A percentile compares a stretch with the other conserved stretches of the same genome.
Evolutionary conservation across 2,888 invertebrate genomes (phyloP).

Genomic region (Acanthopleura granulata): DNA sequence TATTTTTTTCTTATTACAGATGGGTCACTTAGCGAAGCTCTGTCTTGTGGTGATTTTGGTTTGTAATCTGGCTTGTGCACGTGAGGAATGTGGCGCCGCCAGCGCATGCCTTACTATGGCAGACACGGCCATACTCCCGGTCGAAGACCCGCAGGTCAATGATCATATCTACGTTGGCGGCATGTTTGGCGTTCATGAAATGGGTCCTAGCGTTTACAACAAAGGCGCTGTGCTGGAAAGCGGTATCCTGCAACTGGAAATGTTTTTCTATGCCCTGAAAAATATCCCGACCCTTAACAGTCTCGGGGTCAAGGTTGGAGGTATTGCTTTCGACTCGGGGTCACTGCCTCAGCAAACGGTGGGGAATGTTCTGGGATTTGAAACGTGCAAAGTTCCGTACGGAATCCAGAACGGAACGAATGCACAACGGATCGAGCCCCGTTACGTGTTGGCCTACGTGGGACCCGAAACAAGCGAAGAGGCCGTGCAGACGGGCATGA

Average conservation of each 20-base stretch:
- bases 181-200: slow-evolving; percentile 52
- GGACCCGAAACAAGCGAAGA: slow-evolving; percentile 53
- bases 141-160: slow-evolving; percentile 21
- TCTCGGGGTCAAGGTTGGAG: slow-evolving; percentile 46
- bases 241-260: slow-evolving; percentile 65
- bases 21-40: not conserved
- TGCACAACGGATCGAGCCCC: slow-evolving; percentile 34
- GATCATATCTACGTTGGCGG: slow-evolving; percentile 58
- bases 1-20: not conserved
- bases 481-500: slow-evolving; percentile 42
- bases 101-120: not conserved
- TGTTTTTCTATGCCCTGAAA: slow-evolving; percentile 67
- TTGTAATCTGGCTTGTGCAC: not conserved
- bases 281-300: slow-evolving; percentile 11
- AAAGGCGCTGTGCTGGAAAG: slow-evolving; percentile 43
- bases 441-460: slow-evolving; percentile 53
- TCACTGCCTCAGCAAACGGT: slow-evolving; percentile 40
- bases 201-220: slow-evolving; percentile 37
- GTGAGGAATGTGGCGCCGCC: not conserved
- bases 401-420: slow-evolving; percentile 29
- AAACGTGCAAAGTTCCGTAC: slow-evolving; percentile 47
- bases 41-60: not conserved
- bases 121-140: slow-evolving; percentile 33
- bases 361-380: slow-evolving; percentile 53
- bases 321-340: slow-evolving; percentile 60